Base-by-base conservation (phyloP, 2,797 vertebrate genomes). In the Betta splendens region DNA sequence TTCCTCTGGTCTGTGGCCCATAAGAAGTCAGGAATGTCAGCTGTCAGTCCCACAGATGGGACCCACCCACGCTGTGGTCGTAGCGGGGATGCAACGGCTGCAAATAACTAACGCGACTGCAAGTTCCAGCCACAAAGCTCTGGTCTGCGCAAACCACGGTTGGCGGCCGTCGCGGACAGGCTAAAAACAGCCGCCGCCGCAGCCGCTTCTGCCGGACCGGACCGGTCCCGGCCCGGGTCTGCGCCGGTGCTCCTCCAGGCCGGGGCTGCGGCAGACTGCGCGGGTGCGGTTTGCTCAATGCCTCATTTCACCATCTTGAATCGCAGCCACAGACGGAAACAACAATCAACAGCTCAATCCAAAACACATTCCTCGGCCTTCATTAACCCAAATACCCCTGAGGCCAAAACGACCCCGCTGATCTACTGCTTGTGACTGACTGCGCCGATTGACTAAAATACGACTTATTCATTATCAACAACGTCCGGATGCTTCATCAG, bases 61-160 rank as follows among this genome's bases (percentile, higher is more conserved):
- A 77, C 67, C 75, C 80, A 81, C 86, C 86, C 83, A 83, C 80
- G 80, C 63, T 84, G 83, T 67, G 88, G 88, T 81, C 84, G 77
- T 85, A 75, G 75, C 63, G 42, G 61, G 72, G 71, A 85, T 70
- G 72, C 68, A 82, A 55, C 86, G 89, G 89, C 84, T 87, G 85
- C 78, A 69, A 89, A 87, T 80, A 85, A 48, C 74, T 20, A 56
- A 53, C 16, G 12, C 22, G 42, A 58, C 68, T 67, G 72, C 53
- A 72, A 81, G 77, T 86, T 81, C 65, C 68, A 80, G 69, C 69
- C 69, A 71, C 79, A 75, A 53, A n/a, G 42, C 64, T 66, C 62
- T 13, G 58, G 51, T 80, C 64, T 49, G 73, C 39, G 61, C 16
- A 51, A 76, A 72, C 63, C 32, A 18, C 65, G 23, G 18, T 69